Percentiles rank a stretch among this genome's conserved stretches.
Conservation (phyloP, 2,888 invertebrate genomes). For the Synanthedon myopaeformis region DNA sequence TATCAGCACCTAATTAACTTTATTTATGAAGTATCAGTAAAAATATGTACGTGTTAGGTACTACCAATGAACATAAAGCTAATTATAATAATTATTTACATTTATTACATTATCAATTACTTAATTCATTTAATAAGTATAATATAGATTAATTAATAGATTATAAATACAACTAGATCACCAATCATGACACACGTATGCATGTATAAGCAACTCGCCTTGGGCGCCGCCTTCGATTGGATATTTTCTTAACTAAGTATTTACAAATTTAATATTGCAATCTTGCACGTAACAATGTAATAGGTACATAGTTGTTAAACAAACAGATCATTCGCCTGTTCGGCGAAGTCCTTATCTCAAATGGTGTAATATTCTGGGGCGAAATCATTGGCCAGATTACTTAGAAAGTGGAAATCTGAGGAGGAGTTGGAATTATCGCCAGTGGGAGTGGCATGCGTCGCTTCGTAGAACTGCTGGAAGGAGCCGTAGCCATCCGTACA, state of each 20-base stretch:
- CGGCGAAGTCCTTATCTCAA: constrained; percentile 70
- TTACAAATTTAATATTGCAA: background rate
- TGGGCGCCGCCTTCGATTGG: constrained; percentile 31
- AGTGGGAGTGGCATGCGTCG: constrained; percentile 56
- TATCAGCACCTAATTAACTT: constrained; percentile 24
- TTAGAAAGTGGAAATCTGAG: constrained; percentile 94
- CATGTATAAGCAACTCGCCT: constrained; percentile 22
- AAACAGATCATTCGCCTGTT: constrained; percentile 66
- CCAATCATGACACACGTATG: constrained; percentile 18
- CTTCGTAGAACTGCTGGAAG: constrained; percentile 78
- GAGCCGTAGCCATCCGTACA: constrained; percentile 76
- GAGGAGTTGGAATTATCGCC: constrained; percentile 88
- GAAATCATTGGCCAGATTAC: constrained; percentile 92
- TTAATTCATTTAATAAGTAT: constrained; percentile 23
- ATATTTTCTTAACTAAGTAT: constrained; percentile 5
- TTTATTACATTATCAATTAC: constrained; percentile 41
- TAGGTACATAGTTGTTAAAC: constrained; percentile 32
- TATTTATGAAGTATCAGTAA: constrained; percentile 20
- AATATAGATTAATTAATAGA: constrained; percentile 30
- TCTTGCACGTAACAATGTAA: background rate
- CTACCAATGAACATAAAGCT: constrained; percentile 22
- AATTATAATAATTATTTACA: constrained; percentile 52
- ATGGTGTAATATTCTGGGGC: constrained; percentile 89
- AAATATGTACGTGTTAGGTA: constrained; percentile 16
- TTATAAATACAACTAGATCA: constrained; percentile 27